Evolutionary conservation across 2,797 vertebrate species (phyloP), one percentile per base, ranked within the genome.

Genomic region (Leuciscus waleckii): DNA sequence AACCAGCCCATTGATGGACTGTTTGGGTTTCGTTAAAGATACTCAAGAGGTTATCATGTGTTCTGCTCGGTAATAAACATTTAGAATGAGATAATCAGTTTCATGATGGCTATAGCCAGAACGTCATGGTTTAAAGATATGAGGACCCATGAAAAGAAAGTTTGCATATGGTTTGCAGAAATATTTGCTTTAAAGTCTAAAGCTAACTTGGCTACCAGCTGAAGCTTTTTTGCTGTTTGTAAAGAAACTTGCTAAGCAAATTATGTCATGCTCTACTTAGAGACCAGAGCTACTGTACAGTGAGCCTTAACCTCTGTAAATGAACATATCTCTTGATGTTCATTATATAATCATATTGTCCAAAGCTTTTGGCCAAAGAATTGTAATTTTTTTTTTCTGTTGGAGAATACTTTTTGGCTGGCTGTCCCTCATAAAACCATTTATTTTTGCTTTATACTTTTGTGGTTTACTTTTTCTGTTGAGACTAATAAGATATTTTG

Each of bases 101-200:
- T 80, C 16, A 32, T 84, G 54, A 56, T 37, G 23, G 37, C 54
- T 61, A 49, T 35, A 61, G 17, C n/a, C 37, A 41, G 82, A 35
- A 58, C 39, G 16, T 69, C 26, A 58, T 77, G 23, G 32, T 54
- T 54, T 68, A 26, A 65, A 54, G 23, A 37, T 39, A 54, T 21
- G n/a, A 54, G 19, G 43, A n/a, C 32, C n/a, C 7, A 67, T 54
- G 58, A 67, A 23, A 76, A 46, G 56, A 78, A 11, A 14, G n/a
- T 84, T 84, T 84, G 74, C 82, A 84, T 70, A 35, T 58, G 26
- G 7, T 43, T 78, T 69, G 29, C 58, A 75, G 19, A 41, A 69
- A 41, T 69, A 37, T 77, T 29, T 77, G 82, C 65, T 84, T 83
- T 84, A 68, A 56, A 78, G 49, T 58, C 82, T 32, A 21, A 46